These are phyloP conservation scores for Xiphophorus maculatus DNA, from an alignment of 2,113 vertebrate genomes.

Conservation along the genomic window DNA sequence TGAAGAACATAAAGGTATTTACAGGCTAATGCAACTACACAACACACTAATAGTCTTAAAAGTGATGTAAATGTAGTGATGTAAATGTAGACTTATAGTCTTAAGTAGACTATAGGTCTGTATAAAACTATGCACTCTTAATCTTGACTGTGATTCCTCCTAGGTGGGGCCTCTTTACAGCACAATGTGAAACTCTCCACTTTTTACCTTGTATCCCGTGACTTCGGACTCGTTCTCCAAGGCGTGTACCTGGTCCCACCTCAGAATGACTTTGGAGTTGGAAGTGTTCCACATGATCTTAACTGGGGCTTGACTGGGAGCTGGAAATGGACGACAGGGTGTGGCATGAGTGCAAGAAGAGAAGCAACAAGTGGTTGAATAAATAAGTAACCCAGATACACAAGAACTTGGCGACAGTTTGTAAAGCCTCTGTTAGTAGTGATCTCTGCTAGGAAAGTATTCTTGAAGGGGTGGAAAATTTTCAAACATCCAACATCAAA, in stretches of 20 bases:
- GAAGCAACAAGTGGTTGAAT: constrained; percentile 44
- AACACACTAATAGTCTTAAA: not conserved
- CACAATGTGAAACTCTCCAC: not conserved
- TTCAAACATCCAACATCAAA: not conserved
- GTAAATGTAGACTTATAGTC: not conserved
- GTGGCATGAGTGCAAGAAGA: not conserved
- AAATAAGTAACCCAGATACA: constrained; percentile 48
- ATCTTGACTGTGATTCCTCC: too few relatives aligned
- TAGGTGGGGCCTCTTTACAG: not conserved
- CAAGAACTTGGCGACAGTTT: constrained; percentile 53
- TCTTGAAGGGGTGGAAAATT: not conserved
- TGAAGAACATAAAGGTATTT: too few relatives aligned
- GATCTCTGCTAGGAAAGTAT: not conserved
- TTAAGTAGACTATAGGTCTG: not conserved
- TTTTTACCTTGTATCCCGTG: constrained; percentile 92
- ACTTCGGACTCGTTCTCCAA: constrained; percentile 98
- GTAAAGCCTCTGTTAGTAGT: constrained; percentile 35
- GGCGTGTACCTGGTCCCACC: constrained; percentile 96
- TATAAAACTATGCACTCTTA: not conserved
- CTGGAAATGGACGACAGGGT: constrained; percentile 66
- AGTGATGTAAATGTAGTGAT: not conserved
- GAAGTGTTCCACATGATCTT: constrained; percentile 96
- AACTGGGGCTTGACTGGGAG: constrained; percentile 91
- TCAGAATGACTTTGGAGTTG: constrained; percentile 94
- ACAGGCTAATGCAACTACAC: too few relatives aligned